A percentile compares a stretch with the other conserved stretches of the same genome.
These are phyloP conservation scores for Mastacembelus armatus DNA, from an alignment of 2,797 vertebrate genomes.

Conservation along the genomic window DNA sequence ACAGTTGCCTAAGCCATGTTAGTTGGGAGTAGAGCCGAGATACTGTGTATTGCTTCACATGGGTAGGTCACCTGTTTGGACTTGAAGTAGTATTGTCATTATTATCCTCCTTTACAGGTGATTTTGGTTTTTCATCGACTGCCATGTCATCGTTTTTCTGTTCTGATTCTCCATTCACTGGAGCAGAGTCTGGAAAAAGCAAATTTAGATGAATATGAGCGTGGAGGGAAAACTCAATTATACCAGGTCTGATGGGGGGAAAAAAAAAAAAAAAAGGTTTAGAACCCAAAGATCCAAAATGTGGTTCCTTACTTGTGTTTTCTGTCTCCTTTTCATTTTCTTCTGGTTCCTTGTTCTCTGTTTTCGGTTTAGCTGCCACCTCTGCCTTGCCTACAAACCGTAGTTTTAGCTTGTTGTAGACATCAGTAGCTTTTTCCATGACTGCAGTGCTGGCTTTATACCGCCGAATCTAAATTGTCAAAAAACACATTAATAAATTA, in stretches of 20 bases:
- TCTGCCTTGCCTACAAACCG: conserved; percentile 92
- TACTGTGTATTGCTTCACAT: neutral
- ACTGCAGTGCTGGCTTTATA: conserved; percentile 96
- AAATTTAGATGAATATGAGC: neutral
- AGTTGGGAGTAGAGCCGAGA: neutral
- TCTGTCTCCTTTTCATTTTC: conserved; percentile 76
- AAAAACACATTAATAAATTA: too few species aligned
- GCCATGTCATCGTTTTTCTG: conserved; percentile 83
- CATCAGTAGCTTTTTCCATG: conserved; percentile 96
- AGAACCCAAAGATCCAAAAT: neutral
- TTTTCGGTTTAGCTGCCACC: conserved; percentile 82
- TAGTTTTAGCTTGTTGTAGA: conserved; percentile 95
- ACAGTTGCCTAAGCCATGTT: neutral
- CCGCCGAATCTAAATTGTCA: conserved; percentile 88
- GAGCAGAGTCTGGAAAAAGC: conserved; percentile 80
- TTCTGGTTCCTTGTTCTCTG: conserved; percentile 76
- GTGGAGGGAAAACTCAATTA: neutral
- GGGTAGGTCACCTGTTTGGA: conserved; percentile 76
- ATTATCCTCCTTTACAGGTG: conserved; percentile 71
- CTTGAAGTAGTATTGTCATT: conserved; percentile 73
- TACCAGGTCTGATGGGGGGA: neutral
- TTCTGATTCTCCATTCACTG: conserved; percentile 91
- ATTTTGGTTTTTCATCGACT: conserved; percentile 73
- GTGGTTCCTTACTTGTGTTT: conserved; percentile 64
- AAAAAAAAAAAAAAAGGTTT: too few species aligned